Evolutionary conservation across 2,797 vertebrate species (phyloP), one percentile per base, ranked within the genome.

Genomic region (Morus bassanus): DNA sequence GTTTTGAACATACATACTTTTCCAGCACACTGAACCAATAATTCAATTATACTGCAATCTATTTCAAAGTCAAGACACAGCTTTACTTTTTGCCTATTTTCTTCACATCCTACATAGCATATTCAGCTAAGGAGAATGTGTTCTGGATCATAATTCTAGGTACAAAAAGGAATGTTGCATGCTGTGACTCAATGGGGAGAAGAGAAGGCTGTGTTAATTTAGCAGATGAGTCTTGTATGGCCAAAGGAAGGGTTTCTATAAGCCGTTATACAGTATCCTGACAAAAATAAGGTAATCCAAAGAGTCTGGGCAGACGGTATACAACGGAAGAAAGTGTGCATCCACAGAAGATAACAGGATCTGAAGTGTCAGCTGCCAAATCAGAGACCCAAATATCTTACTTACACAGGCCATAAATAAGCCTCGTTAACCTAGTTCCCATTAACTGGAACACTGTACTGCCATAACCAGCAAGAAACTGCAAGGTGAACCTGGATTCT

Each of bases 41-140:
- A 61, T 48, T 81, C 51, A 54, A 13, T 86, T 82, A 41, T 33
- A 86, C 45, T 59, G 75, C 68, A 41, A 37, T 54, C 68, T 69
- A 69, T 75, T 85, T 93, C 50, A 31, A 89, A 95, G 57, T 83
- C 61, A 93, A 83, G 78, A 73, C 72, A 92, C 72, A 92, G 57
- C 7, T 92, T 77, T 80, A 89, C 17, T 69, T 89, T 61, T 85
- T 91, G 27, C 31, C 67, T 25, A 23, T 86, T 95, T 86, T 91
- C 65, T 91, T 94, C 53, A 72, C 46, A 85, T 53, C 64, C 78
- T 77, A 68, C 33, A 13, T 5, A 82, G 67, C 19, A 37, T 0
- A 63, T 30, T 68, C 27, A 61, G 41, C n/a, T 67, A 61, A 46
- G 25, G 18, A 69, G 41, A 89, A 70, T 0, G 2, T 68, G 85